Evolutionary conservation across 2,113 vertebrate genomes (phyloP).

Genomic region (Urocynchramus pylzowi): DNA sequence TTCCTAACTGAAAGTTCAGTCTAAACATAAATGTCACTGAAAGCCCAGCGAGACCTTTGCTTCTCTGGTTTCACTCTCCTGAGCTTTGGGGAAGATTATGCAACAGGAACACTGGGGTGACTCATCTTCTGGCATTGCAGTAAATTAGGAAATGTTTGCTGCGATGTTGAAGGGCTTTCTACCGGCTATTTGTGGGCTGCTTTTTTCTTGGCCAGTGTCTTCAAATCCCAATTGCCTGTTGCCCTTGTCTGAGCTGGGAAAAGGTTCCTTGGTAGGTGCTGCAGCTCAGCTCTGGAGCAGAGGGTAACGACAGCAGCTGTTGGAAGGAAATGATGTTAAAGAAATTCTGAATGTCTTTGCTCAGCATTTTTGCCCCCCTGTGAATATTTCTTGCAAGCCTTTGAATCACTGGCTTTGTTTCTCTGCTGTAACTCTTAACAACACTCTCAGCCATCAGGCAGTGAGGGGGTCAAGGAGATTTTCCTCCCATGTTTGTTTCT

Average conservation of each 20-base stretch:
- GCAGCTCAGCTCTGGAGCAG: not conserved
- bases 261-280: not conserved
- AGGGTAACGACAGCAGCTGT: not conserved
- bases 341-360: not conserved
- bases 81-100: conserved; percentile 54
- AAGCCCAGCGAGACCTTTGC: conserved; percentile 51
- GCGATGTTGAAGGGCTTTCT: not conserved
- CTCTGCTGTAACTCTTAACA: not conserved
- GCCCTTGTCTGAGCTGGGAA: not conserved
- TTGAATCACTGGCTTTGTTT: not conserved
- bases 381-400: not conserved
- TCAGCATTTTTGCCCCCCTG: not conserved
- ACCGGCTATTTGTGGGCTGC: not conserved
- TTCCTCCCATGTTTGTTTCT: not conserved
- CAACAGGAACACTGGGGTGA: conserved; percentile 64
- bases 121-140: conserved; percentile 49
- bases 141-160: conserved; percentile 52
- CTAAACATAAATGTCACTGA: conserved; percentile 64
- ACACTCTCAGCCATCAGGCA: not conserved
- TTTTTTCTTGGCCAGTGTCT: not conserved
- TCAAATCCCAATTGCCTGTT: not conserved
- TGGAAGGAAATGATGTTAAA: not conserved
- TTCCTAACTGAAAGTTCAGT: conserved; percentile 63
- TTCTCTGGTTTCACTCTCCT: conserved; percentile 52
- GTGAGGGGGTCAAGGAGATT: not conserved